Conservation (phyloP, 2,113 vertebrate species). For the Brevimyrus niger region DNA sequence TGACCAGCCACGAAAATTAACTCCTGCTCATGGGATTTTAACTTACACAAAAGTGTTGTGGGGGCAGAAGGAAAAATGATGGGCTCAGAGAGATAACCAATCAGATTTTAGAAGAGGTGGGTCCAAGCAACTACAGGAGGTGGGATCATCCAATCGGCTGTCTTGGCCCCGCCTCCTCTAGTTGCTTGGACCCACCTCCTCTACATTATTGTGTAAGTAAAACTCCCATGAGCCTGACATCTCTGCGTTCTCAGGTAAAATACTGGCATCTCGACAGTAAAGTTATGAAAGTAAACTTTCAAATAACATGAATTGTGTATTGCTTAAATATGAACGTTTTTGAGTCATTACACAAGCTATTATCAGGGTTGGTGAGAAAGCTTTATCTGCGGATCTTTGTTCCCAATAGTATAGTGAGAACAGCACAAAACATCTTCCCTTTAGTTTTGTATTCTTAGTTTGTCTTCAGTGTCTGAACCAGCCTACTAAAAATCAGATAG, state of each 20-base stretch:
- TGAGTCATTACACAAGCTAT: neutral
- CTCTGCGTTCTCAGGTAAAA: neutral
- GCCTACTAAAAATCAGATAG: neutral
- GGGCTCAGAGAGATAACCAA: too few relatives aligned
- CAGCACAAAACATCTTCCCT: neutral
- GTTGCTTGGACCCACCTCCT: too few relatives aligned
- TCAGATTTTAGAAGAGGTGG: too few relatives aligned
- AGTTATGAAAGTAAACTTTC: neutral
- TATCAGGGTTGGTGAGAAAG: neutral
- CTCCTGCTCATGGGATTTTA: too few relatives aligned
- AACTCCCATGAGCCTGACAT: neutral
- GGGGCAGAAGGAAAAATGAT: too few relatives aligned
- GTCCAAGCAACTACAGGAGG: too few relatives aligned
- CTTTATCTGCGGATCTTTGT: neutral
- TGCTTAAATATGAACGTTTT: neutral
- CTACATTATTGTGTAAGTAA: too few relatives aligned
- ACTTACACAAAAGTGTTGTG: too few relatives aligned
- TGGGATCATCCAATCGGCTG: too few relatives aligned
- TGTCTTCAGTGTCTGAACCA: neutral
- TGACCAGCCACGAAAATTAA: neutral
- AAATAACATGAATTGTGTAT: neutral
- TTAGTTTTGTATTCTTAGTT: neutral
- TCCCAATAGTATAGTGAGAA: neutral
- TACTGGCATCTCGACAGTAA: neutral
- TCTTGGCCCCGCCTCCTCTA: too few relatives aligned